Conservation (phyloP, 2,797 vertebrate species). For the Mus minutoides region DNA sequence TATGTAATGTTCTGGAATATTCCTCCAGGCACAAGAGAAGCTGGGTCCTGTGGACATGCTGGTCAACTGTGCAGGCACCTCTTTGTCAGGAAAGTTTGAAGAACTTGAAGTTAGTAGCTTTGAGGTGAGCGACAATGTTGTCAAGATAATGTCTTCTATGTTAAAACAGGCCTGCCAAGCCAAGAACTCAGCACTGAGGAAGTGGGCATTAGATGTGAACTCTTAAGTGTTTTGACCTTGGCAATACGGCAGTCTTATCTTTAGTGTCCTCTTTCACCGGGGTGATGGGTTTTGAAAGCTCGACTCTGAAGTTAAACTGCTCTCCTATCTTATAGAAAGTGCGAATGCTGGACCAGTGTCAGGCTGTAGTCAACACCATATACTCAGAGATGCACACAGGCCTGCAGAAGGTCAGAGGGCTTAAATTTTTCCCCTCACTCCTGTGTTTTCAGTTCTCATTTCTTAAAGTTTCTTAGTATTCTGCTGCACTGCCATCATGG, state of each 20-base stretch:
- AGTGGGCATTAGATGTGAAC: not conserved
- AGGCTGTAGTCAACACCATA: accelerated
- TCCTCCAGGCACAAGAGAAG: conserved; percentile 96
- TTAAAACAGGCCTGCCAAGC: not conserved
- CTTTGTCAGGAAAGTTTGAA: conserved; percentile 95
- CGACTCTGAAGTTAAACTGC: not conserved
- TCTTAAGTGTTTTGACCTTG: not conserved
- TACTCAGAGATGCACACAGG: not conserved
- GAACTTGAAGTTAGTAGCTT: conserved; percentile 94
- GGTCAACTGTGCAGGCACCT: conserved; percentile 95
- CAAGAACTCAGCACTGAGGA: not conserved
- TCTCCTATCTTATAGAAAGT: not conserved
- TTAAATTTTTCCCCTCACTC: not conserved
- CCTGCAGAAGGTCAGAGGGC: not conserved
- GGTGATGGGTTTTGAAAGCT: not conserved
- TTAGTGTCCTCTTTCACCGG: not conserved
- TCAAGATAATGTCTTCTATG: not conserved
- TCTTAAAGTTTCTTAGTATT: not conserved
- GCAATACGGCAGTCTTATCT: accelerated
- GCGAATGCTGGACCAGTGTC: not conserved
- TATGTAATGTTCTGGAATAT: not conserved
- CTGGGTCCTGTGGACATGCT: conserved; percentile 99
- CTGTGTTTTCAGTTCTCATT: not conserved
- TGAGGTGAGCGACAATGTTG: conserved; percentile 89
- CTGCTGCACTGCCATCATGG: not conserved